Evolutionary conservation across 2,113 vertebrate genomes (phyloP).

Genomic region (Xenus cinereus): DNA sequence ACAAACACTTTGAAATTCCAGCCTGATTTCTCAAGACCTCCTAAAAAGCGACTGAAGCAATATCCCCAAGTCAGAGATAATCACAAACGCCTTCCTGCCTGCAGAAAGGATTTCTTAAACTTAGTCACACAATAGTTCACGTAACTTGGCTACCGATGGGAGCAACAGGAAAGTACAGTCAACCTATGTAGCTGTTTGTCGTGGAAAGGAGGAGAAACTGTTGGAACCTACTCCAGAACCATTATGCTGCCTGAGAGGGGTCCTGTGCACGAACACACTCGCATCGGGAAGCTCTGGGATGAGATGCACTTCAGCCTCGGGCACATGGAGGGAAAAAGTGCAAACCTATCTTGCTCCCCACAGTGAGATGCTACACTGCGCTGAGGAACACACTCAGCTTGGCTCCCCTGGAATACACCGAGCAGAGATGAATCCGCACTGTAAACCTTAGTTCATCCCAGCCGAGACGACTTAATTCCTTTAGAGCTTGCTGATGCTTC

Average conservation of each 20-base stretch:
- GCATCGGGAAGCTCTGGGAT: background rate
- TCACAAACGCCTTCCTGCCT: background rate
- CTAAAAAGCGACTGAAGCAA: constrained; percentile 31
- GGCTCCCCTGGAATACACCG: background rate
- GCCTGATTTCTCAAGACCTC: constrained; percentile 20
- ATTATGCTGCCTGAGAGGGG: background rate
- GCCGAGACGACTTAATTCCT: background rate
- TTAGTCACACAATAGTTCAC: background rate
- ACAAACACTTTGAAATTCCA: constrained; percentile 13
- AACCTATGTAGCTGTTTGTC: fast-evolving
- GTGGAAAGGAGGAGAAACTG: background rate
- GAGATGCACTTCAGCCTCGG: background rate
- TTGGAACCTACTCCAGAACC: background rate
- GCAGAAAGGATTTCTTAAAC: background rate
- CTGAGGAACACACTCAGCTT: background rate
- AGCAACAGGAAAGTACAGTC: background rate
- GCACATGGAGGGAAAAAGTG: background rate
- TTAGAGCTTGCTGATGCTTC: background rate
- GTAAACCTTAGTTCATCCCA: background rate
- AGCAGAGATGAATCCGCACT: background rate
- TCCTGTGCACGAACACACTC: no score
- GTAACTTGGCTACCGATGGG: background rate
- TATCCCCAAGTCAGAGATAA: background rate
- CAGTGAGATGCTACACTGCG: background rate
- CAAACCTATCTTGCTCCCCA: background rate